Evolutionary conservation across 2,113 vertebrate genomes (phyloP).

Genomic region (Strix uralensis): DNA sequence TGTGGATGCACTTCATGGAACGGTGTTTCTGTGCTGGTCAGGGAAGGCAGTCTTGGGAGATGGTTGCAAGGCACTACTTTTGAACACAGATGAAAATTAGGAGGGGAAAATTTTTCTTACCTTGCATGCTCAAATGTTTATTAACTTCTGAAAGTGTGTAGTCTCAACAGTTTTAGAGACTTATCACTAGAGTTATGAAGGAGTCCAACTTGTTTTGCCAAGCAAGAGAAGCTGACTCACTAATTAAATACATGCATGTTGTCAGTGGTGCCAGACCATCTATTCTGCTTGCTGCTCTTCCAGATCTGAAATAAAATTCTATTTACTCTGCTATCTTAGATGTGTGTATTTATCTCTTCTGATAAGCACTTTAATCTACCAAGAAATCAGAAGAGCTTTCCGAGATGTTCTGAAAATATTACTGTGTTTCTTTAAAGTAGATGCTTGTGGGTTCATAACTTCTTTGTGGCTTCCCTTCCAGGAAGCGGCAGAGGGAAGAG

Average conservation of each 20-base stretch:
- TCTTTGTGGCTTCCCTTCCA: constrained; percentile 62
- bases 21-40: neutral
- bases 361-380: neutral
- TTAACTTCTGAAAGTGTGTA: neutral
- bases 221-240: neutral
- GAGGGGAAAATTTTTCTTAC: neutral
- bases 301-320: neutral
- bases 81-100: neutral
- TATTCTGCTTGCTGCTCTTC: neutral
- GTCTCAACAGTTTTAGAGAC: neutral
- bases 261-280: neutral
- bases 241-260: neutral
- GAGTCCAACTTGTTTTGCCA: neutral
- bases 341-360: neutral
- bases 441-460: neutral
- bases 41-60: neutral
- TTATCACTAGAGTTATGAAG: neutral
- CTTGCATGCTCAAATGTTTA: neutral
- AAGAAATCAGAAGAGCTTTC: neutral
- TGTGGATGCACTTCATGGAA: neutral
- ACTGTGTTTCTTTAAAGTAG: neutral
- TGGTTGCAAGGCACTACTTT: neutral
- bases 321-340: neutral
- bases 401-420: neutral
- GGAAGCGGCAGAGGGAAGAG: constrained; percentile 95